Percentiles rank a stretch among this genome's conserved stretches.
phyloP scores from a whole-genome alignment of 2,113 vertebrate species.

The Echinops telfairi region DNA sequence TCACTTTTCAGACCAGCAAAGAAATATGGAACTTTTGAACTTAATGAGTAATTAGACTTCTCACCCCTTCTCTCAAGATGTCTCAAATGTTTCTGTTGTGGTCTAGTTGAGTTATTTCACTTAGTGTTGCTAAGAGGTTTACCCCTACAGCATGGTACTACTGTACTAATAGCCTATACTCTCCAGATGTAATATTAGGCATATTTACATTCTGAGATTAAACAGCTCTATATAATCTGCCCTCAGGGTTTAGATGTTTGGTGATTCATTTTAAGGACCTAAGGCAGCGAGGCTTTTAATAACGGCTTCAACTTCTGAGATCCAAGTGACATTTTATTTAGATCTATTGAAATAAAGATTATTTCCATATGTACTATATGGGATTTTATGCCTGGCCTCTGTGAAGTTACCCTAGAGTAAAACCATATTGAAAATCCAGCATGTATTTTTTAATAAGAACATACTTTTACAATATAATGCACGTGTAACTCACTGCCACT shows the following conservation, averaged over 20 bases:
- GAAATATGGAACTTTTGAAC: background rate
- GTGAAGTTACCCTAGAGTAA: background rate
- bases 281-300: slow-evolving; percentile 9
- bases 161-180: background rate
- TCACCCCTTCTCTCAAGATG: background rate
- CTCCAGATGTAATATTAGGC: background rate
- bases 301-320: slow-evolving; percentile 22
- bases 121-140: background rate
- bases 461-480: background rate
- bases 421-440: slow-evolving; percentile 9
- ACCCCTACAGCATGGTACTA: background rate
- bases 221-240: background rate
- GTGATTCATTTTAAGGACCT: background rate
- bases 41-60: background rate
- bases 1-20: slow-evolving; percentile 18
- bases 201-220: background rate
- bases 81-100: background rate
- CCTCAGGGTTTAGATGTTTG: background rate
- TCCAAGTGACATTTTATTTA: slow-evolving; percentile 6
- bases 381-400: slow-evolving; percentile 16
- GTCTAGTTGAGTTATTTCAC: background rate
- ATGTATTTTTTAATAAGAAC: slow-evolving; percentile 25
- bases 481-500: background rate
- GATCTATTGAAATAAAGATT: slow-evolving; percentile 55
- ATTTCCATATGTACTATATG: slow-evolving; percentile 35